Evolutionary conservation across 2,797 vertebrate genomes (phyloP), one percentile per base, ranked within the genome.

Genomic region (Pterois miles): DNA sequence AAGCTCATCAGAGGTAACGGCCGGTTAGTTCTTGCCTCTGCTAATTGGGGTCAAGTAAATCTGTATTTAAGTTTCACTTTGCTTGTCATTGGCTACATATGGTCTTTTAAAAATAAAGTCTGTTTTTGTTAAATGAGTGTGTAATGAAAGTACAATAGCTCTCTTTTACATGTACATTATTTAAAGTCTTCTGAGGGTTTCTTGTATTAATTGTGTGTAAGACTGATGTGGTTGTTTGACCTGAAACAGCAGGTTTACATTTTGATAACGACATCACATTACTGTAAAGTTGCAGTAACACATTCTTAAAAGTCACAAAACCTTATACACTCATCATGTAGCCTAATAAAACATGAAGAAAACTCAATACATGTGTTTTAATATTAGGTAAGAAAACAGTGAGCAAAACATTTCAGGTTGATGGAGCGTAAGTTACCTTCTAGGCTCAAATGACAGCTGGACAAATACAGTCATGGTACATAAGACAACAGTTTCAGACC

Each of bases 101-200:
- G 27, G 79, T 82, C 64, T 93, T 94, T 92, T 86, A 74, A 88
- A 90, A 94, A 94, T 93, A 94, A 93, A 93, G 36, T 66, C 14
- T 0, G 65, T 68, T 89, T 92, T 91, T 90, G 66, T 88, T 89
- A 89, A 66, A 43, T 18, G 29, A 64, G 22, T 88, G 53, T 58
- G 12, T n/a, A n/a, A 78, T 64, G 3, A 40, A 71, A 12, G n/a
- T 60, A 23, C 6, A 54, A 50, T 9, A 12, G 2, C 33, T 13
- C 6, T n/a, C 23, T 23, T 68, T 40, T 18, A 23, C 5, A n/a
- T 46, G 6, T n/a, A n/a, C n/a, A 2, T 57, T 29, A 56, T 52
- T 71, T 66, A 3, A 48, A 25, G 18, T 6, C 7, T 57, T 5
- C 5, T 8, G 6, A 20, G 22, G 23, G 25, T 43, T 59, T 56